Percentiles rank a stretch among this genome's conserved stretches.
Conservation (phyloP, 2,113 vertebrate species). For the Mungos mungo region DNA sequence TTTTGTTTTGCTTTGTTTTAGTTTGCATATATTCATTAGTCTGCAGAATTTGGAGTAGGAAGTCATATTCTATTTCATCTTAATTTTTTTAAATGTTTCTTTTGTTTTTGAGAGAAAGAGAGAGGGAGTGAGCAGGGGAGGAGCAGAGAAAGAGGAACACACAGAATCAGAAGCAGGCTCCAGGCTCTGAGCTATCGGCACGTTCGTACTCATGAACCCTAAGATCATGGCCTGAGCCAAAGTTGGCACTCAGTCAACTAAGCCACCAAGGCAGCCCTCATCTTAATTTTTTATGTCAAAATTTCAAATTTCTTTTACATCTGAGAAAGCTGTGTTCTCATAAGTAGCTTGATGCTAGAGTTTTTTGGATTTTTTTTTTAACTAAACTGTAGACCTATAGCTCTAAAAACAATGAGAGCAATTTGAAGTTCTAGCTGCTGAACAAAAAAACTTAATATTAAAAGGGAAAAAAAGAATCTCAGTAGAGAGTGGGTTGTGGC, state of each 20-base stretch:
- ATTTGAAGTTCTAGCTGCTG: neutral
- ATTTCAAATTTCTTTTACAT: conserved; percentile 14
- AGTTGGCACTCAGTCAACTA: too few relatives aligned
- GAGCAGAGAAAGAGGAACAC: too few relatives aligned
- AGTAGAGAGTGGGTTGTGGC: conserved; percentile 5
- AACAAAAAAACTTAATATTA: neutral
- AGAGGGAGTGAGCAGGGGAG: too few relatives aligned
- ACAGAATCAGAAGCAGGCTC: too few relatives aligned
- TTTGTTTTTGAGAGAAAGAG: too few relatives aligned
- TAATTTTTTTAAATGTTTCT: neutral
- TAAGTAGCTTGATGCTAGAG: neutral
- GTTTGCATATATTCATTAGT: neutral
- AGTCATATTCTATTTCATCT: neutral
- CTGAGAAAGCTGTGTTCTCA: conserved; percentile 28
- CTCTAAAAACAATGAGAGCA: neutral
- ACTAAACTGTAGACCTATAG: neutral
- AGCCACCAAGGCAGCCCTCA: too few relatives aligned
- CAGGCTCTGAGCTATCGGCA: too few relatives aligned
- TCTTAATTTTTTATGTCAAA: neutral
- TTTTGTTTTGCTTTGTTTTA: neutral
- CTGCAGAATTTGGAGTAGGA: neutral
- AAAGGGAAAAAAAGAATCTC: neutral
- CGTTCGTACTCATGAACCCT: too few relatives aligned
- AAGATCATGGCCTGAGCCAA: too few relatives aligned
- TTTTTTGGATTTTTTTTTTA: neutral